These are phyloP conservation scores for Tragelaphus scriptus DNA, from an alignment of 2,113 vertebrate genomes.

Conservation along the genomic window DNA sequence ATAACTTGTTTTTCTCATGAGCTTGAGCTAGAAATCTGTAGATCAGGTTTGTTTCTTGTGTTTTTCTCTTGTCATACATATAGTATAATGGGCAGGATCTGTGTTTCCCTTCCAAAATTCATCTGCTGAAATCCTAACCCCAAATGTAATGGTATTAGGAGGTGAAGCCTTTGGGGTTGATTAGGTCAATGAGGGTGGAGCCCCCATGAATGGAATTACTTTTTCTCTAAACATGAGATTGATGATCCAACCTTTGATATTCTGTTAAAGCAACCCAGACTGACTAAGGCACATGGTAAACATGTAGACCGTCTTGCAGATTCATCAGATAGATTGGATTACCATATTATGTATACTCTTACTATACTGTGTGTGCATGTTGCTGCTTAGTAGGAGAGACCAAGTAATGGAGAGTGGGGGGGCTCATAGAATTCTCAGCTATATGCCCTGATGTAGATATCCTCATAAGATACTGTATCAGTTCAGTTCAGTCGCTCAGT, in stretches of 20 bases:
- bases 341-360: accelerated
- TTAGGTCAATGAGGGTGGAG: neutral
- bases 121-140: neutral
- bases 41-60: neutral
- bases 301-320: neutral
- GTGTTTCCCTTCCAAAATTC: neutral
- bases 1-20: neutral
- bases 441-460: accelerated
- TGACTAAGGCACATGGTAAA: neutral
- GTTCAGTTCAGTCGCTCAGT: too few relatives aligned
- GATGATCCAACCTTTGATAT: neutral
- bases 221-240: neutral
- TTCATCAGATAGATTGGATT: neutral
- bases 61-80: neutral
- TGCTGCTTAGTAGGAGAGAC: neutral
- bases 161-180: neutral
- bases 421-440: neutral
- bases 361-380: neutral
- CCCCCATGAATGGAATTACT: neutral
- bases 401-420: neutral
- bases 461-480: neutral
- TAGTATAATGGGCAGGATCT: neutral
- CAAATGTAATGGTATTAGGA: neutral
- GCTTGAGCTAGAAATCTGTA: neutral
- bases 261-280: neutral